These are phyloP conservation scores for Sarcophaga caerulescens DNA, from an alignment of 2,888 invertebrate species.

Conservation along the genomic window DNA sequence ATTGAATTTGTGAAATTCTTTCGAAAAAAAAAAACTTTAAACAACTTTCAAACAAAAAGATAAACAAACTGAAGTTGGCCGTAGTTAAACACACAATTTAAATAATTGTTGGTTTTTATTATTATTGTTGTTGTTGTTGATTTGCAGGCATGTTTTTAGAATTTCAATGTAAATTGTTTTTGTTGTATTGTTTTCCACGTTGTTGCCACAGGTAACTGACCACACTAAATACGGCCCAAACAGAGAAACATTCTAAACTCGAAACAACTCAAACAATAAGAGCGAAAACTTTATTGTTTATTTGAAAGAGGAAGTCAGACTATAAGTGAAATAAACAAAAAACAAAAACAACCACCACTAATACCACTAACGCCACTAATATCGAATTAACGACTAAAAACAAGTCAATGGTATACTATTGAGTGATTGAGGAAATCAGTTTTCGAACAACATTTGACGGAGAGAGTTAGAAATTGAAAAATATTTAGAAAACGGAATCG, in stretches of 20 bases:
- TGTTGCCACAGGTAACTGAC: constrained; percentile 80
- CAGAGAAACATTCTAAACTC: constrained; percentile 73
- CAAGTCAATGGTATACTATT: constrained; percentile 31
- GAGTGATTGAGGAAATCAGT: constrained; percentile 71
- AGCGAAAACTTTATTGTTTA: constrained; percentile 60
- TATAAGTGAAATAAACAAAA: constrained; percentile 45
- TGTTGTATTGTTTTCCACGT: constrained; percentile 77
- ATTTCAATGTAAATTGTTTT: constrained; percentile 8
- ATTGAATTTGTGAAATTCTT: constrained; percentile 40
- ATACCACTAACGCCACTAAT: constrained; percentile 28
- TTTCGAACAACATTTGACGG: constrained; percentile 74
- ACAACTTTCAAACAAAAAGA: constrained; percentile 32
- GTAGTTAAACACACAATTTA: constrained; percentile 61
- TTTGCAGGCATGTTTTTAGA: constrained; percentile 45
- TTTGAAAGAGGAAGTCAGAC: constrained; percentile 58
- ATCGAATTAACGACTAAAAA: constrained; percentile 42
- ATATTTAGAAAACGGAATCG: constrained; percentile 19
- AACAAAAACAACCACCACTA: constrained; percentile 47
- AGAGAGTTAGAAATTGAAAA: constrained; percentile 69
- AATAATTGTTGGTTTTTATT: constrained; percentile 49
- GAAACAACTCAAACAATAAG: constrained; percentile 55
- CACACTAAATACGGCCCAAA: constrained; percentile 77
- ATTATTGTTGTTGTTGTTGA: constrained; percentile 27
- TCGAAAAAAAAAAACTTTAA: constrained; percentile 49
- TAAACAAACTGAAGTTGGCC: constrained; percentile 73